Evolutionary conservation across 1,140 invertebrate species (phyloP).

Genomic region (Drosophila oshimai): DNA sequence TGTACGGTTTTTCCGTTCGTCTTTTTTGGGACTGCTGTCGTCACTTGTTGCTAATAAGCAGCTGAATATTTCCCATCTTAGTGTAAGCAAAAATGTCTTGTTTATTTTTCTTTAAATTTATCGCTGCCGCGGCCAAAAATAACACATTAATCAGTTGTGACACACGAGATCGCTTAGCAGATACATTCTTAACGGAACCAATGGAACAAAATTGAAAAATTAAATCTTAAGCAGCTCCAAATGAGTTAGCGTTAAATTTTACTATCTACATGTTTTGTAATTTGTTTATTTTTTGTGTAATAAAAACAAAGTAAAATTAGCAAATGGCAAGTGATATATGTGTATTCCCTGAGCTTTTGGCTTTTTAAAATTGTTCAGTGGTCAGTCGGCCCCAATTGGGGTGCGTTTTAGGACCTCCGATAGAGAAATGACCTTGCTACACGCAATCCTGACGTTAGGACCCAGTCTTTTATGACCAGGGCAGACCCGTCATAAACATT

Average conservation of each 20-base stretch:
- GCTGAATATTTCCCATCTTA: conserved; percentile 18
- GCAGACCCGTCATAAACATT: conserved; percentile 50
- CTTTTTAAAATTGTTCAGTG: background rate
- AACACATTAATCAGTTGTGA: conserved; percentile 53
- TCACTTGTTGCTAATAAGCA: conserved; percentile 45
- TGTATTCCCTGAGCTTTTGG: background rate
- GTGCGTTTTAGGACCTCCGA: conserved; percentile 19
- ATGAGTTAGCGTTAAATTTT: background rate
- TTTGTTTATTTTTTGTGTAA: conserved; percentile 6
- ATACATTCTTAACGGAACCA: background rate
- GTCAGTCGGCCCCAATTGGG: background rate
- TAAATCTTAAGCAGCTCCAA: conserved; percentile 6
- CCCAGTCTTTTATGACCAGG: conserved; percentile 41
- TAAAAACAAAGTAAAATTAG: conserved; percentile 5
- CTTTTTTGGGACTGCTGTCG: conserved; percentile 42
- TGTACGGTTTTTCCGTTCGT: conserved; percentile 1
- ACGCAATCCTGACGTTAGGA: conserved; percentile 50
- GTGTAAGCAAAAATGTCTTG: conserved; percentile 33
- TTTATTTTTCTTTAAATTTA: conserved; percentile 58
- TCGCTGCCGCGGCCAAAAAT: conserved; percentile 36
- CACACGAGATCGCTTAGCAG: conserved; percentile 24
- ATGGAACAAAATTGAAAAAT: conserved; percentile 4
- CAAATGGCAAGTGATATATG: background rate
- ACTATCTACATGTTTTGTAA: background rate
- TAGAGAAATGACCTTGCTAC: conserved; percentile 39